Percentiles rank a stretch among this genome's conserved stretches.
These are phyloP conservation scores for Grammomys surdaster DNA, from an alignment of 2,113 vertebrate species.

Conservation along the genomic window DNA sequence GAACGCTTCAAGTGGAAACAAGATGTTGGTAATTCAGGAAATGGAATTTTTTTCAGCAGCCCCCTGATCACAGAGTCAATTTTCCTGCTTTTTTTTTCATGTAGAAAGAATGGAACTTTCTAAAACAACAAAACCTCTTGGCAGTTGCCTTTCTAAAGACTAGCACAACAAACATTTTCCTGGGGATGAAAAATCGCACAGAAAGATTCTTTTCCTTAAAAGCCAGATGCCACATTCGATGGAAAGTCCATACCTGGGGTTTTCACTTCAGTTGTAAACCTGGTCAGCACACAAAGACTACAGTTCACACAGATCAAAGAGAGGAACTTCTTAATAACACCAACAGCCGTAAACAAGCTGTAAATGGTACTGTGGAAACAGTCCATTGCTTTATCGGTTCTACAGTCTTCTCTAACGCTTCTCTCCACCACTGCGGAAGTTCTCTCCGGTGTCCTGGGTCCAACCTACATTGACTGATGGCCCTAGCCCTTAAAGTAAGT, in stretches of 20 bases:
- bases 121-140: constrained; percentile 10
- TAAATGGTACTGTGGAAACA: neutral
- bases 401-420: neutral
- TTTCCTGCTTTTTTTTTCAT: constrained; percentile 35
- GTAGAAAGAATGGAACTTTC: neutral
- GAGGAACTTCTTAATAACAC: constrained; percentile 26
- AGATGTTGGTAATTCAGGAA: constrained; percentile 30
- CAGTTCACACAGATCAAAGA: constrained; percentile 8
- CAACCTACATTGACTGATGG: neutral
- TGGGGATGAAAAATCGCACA: neutral
- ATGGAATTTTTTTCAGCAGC: neutral
- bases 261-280: constrained; percentile 58
- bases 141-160: neutral
- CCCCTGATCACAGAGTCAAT: neutral
- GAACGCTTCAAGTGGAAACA: constrained; percentile 4
- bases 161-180: neutral
- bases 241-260: neutral
- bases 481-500: neutral
- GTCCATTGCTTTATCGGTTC: neutral
- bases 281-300: neutral
- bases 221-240: neutral
- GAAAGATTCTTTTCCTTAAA: constrained; percentile 8
- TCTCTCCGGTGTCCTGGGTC: neutral
- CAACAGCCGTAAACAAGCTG: neutral
- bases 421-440: neutral